A percentile compares a stretch with the other conserved stretches of the same genome.
These are phyloP conservation scores for Galerucella nymphaeae DNA, from an alignment of 2,888 invertebrate genomes.

Conservation along the genomic window DNA sequence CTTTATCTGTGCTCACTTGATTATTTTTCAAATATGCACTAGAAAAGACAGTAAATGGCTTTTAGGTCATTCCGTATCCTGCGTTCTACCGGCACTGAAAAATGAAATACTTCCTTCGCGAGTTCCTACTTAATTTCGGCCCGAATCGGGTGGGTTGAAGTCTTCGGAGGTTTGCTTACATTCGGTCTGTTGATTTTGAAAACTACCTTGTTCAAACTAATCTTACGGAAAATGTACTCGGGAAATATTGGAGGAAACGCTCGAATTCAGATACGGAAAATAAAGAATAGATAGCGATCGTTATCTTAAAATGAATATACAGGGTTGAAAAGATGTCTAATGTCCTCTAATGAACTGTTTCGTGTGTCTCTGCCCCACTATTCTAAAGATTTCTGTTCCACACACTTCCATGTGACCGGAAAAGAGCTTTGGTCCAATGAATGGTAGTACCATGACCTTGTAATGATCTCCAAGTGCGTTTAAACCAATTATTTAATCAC, in stretches of 20 bases:
- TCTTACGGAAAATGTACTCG: neutral
- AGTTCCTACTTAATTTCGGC: constrained; percentile 24
- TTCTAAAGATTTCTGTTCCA: too few relatives aligned
- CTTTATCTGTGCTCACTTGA: constrained; percentile 33
- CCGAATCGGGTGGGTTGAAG: neutral
- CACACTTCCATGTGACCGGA: too few relatives aligned
- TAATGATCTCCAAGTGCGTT: too few relatives aligned
- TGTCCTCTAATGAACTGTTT: too few relatives aligned
- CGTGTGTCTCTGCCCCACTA: too few relatives aligned
- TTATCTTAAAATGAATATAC: too few relatives aligned
- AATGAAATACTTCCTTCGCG: constrained; percentile 27
- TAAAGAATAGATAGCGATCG: too few relatives aligned
- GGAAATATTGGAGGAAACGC: neutral
- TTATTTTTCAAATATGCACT: constrained; percentile 38
- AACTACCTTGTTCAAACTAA: neutral
- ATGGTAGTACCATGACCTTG: too few relatives aligned
- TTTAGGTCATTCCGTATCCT: constrained; percentile 16
- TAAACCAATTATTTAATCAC: too few relatives aligned
- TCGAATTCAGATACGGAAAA: neutral
- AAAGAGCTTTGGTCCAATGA: too few relatives aligned
- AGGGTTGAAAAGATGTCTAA: too few relatives aligned
- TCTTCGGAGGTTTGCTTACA: constrained; percentile 1
- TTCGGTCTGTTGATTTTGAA: constrained; percentile 5
- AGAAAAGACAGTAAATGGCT: constrained; percentile 32
- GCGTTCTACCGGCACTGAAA: constrained; percentile 20